These are phyloP conservation scores for Trissolcus brochymenae DNA, from an alignment of 2,888 invertebrate genomes.

Conservation along the genomic window DNA sequence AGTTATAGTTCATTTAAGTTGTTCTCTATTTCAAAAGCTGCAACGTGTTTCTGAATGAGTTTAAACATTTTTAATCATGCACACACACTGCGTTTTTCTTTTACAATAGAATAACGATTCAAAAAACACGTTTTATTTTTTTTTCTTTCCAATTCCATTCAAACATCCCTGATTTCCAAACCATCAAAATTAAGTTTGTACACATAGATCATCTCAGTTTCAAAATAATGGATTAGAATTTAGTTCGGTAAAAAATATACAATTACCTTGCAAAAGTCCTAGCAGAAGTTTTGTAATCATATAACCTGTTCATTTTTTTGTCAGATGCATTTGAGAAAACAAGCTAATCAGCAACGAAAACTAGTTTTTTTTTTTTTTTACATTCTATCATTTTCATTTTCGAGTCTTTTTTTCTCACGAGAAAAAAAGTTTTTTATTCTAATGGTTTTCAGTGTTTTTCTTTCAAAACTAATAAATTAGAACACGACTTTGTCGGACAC, in stretches of 20 bases:
- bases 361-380: neutral
- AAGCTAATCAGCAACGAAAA: neutral
- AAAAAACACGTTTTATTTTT: no score
- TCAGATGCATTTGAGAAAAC: neutral
- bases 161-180: no score
- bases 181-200: neutral
- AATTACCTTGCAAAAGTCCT: constrained; percentile 1
- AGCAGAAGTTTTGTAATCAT: constrained; percentile 4
- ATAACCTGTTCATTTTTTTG: neutral
- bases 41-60: no score
- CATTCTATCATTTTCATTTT: neutral
- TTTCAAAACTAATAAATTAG: constrained; percentile 4
- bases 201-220: neutral
- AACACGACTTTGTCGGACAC: neutral
- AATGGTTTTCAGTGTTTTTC: neutral
- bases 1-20: no score
- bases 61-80: no score
- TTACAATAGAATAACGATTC: no score
- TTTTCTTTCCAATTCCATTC: no score
- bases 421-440: neutral
- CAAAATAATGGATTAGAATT: constrained; percentile 4
- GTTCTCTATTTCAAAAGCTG: no score
- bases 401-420: neutral
- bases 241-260: neutral
- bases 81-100: no score